Evolutionary conservation across 1,140 invertebrate genomes (phyloP).

Genomic region (Tetramorium alpestre): DNA sequence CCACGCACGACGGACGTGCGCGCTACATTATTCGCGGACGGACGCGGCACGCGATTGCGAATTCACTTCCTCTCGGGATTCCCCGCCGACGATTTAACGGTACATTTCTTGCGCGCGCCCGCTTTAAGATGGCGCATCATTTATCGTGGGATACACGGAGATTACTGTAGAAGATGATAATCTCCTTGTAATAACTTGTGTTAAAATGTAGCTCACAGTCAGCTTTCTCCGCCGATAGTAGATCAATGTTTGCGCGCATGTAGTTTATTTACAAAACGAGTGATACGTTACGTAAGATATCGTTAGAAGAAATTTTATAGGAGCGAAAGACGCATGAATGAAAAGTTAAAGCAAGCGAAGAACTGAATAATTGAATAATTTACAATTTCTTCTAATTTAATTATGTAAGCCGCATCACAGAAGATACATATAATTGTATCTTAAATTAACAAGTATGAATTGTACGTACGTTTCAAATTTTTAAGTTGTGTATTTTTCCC

Average conservation of each 20-base stretch:
- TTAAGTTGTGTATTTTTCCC: not conserved
- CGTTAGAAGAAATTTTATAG: not conserved
- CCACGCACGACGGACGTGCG: conserved; percentile 39
- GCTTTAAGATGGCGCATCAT: conserved; percentile 28
- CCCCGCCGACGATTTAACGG: conserved; percentile 37
- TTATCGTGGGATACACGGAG: conserved; percentile 16
- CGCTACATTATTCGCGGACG: conserved; percentile 47
- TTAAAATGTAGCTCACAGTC: not conserved
- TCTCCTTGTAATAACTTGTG: not conserved
- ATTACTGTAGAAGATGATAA: not conserved
- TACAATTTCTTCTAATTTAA: not conserved
- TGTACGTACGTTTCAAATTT: not conserved
- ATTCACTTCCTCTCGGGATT: conserved; percentile 42
- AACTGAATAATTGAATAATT: not conserved
- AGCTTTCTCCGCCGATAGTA: conserved; percentile 1
- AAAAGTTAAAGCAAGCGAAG: not conserved
- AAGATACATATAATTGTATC: not conserved
- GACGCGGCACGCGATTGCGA: conserved; percentile 48
- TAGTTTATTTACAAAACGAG: not conserved
- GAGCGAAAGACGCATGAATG: not conserved
- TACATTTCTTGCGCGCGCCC: conserved; percentile 46
- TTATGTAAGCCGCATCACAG: not conserved
- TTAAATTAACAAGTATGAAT: not conserved
- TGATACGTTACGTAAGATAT: not conserved
- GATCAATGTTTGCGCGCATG: not conserved